Evolutionary conservation across 35 echinoderm and acorn worm genomes (phyloP), one percentile per base, ranked within the genome.

Genomic region (Anneissia japonica): DNA sequence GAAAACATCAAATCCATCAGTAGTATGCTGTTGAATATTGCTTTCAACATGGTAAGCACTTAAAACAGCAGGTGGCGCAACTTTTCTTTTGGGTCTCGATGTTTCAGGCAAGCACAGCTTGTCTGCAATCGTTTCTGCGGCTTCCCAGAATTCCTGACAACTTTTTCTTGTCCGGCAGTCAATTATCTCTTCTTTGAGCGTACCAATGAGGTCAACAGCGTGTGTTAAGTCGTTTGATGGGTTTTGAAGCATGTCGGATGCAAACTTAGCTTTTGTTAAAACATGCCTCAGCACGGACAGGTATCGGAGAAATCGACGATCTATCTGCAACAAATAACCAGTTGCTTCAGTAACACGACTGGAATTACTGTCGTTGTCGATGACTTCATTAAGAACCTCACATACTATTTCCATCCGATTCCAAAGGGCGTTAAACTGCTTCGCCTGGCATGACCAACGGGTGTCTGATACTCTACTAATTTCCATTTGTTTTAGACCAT

Each of bases 241-340:
- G 11, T 5, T 13, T 78, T 78, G 32, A 13, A 78, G n/a, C 14
- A 38, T 38, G 30, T 78, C 76, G 6, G 76, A 78, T 78, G 30
- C 77, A 6, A 32, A 80, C 38, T 80, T 80, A 19, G 77, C 77
- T 38, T 80, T 36, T 6, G 17, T 13, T 26, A 80, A 40, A 10
- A 78, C 6, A 12, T 39, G 36, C 38, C 77, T 31, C 31, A 80
- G 13, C n/a, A 37, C 77, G 17, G 38, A 35, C 19, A 80, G 77
- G 30, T 39, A 80, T 40, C 77, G 77, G 7, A 80, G 34, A 80
- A 80, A 80, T 80, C 13, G 10, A 32, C 77, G 36, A 17, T 80
- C 77, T 16, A 80, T 0, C n/a, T 37, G 77, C 38, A 80, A 80
- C 77, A 80, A 23, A 30, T 37, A 31, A 19, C 77, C 77, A 14